Evolutionary conservation across 1,140 invertebrate genomes (phyloP).

Genomic region (Parapsyche elsis): DNA sequence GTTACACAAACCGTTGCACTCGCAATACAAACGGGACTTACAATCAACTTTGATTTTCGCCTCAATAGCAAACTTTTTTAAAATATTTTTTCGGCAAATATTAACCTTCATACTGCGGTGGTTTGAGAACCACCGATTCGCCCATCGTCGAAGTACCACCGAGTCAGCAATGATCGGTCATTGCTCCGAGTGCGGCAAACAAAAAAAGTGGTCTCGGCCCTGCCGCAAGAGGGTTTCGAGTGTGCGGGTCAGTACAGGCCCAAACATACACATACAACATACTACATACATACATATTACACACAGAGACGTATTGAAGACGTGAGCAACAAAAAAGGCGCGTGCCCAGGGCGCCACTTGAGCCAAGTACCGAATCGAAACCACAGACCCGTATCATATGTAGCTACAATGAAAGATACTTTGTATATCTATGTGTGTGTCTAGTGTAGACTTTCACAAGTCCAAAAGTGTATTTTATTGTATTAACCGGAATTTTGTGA

Average conservation of each 20-base stretch:
- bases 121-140: background rate
- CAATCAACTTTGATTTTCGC: no score
- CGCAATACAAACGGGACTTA: no score
- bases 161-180: constrained; percentile 29
- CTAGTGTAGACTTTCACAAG: background rate
- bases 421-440: no score
- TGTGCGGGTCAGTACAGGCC: constrained; percentile 24
- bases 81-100: no score
- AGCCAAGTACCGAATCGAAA: no score
- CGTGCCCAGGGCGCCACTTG: background rate
- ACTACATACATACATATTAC: background rate
- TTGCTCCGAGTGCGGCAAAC: constrained; percentile 12
- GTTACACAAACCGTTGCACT: no score
- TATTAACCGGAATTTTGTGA: constrained; percentile 13
- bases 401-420: background rate
- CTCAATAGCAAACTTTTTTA: no score
- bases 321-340: background rate
- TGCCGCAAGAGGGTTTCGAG: constrained; percentile 12
- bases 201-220: constrained; percentile 23
- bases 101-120: background rate
- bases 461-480: constrained; percentile 18
- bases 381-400: background rate
- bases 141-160: background rate
- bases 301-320: background rate
- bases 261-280: background rate